These are phyloP conservation scores for Enteromius viviparus DNA, from an alignment of 2,797 vertebrate genomes.

Conservation along the genomic window DNA sequence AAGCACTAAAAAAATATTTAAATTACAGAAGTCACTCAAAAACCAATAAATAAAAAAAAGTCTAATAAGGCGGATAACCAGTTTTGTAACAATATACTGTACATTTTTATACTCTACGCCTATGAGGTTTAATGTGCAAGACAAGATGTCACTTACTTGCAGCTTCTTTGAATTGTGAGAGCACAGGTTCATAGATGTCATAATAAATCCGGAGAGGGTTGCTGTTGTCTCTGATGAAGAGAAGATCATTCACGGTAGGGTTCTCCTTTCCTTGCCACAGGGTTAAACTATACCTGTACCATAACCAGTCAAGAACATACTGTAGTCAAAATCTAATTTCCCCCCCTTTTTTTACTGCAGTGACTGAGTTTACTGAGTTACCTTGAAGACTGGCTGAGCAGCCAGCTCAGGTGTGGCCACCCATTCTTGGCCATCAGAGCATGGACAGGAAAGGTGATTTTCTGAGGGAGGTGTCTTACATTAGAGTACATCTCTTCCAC, in stretches of 20 bases:
- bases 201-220: conserved; percentile 80
- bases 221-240: conserved; percentile 84
- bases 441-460: conserved; percentile 81
- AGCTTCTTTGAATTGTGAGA: conserved; percentile 80
- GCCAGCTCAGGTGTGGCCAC: conserved; percentile 86
- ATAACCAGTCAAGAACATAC: conserved; percentile 23
- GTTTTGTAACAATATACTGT: neutral
- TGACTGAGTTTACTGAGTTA: conserved; percentile 60
- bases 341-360: neutral
- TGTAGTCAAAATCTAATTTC: neutral
- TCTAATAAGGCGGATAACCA: neutral
- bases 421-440: conserved; percentile 74
- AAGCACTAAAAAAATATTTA: neutral
- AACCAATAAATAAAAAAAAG: neutral
- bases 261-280: conserved; percentile 81
- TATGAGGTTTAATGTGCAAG: neutral
- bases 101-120: neutral
- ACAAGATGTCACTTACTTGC: conserved; percentile 71
- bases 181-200: conserved; percentile 84
- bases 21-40: neutral
- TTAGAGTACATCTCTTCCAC: conserved; percentile 80
- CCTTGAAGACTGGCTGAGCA: conserved; percentile 83
- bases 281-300: conserved; percentile 82
- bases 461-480: conserved; percentile 75
- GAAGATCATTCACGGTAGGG: conserved; percentile 78